Base-by-base conservation (phyloP, 1,140 invertebrate genomes). In the Pogonomyrmex californicus region DNA sequence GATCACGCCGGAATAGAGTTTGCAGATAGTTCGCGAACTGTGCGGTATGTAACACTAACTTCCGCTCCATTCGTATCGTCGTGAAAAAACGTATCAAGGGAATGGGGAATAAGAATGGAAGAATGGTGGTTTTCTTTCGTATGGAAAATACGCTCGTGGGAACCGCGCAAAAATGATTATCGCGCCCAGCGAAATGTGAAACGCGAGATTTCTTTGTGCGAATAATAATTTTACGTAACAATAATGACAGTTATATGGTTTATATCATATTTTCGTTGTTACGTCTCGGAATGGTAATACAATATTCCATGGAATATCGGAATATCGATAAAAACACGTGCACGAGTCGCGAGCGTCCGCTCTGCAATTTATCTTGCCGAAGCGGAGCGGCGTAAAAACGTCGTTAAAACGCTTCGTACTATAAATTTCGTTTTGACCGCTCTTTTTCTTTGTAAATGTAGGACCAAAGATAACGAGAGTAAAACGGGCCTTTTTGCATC, bases 1-100 rank as follows among this genome's bases (percentile, higher is more conserved):
- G 89, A 89, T 87, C 88, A 60, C 30, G 71, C 62, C 38, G 70
- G 60, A 76, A 88, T 56, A 73, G 86, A 90, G 86, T 87, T 87
- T 49, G 51, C 38, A 33, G 88, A 78, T 81, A 77, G 66, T 85
- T 85, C 51, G 70, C 33, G 71, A 86, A 56, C 49, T n/a, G 23
- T 23, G 38, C 66, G 41, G 63, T 56, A 12, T 56, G 51, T 81
- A 54, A 41, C 36, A 56, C 36, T 44, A 54, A 68, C 63, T 68
- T 81, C 49, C 77, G 56, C 7, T 41, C 14, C 30, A 47, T 71
- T 71, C 75, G 58, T 2, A 63, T 49, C 75, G 5, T 44, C 60
- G 30, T 56, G 23, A 70, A 44, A 56, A 70, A 70, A 71, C 38
- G 23, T 36, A 47, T 78, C 56, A 2, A 63, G 9, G 12, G n/a